Base-by-base conservation (phyloP, 2,888 invertebrate genomes). In the Ganaspis brasiliensis region DNA sequence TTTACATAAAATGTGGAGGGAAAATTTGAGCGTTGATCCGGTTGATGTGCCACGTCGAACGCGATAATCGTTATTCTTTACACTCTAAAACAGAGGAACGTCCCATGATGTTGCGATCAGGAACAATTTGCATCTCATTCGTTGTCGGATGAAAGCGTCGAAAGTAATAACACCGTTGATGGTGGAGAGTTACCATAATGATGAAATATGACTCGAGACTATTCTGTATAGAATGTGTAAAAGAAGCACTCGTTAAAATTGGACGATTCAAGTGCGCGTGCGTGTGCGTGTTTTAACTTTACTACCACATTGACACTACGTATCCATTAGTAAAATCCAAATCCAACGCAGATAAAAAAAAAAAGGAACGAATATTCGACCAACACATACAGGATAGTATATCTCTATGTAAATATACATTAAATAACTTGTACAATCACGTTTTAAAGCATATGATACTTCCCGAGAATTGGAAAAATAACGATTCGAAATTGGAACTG, bases 171-270 rank as follows among this genome's bases (percentile, higher is more conserved):
- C 40, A 37, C 16, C 45, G 45, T 9, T 49, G 26, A 21, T 16
- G 26, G 67, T 45, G 24, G 45, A 67, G 26, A 21, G 67, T 24
- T 24, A 24, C 45, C 26, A 67, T 49, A 67, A 67, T 67, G 24
- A 67, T 67, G 67, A 49, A 67, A 67, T 67, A 67, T 67, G 67
- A 67, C n/a, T 24, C 45, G 24, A 67, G 45, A 40, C 45, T 26
- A 67, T 45, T 24, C 14, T 24, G 26, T n/a, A 24, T n/a, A 26
- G 8, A 9, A 52, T 8, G 16, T n/a, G 16, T 21, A 24, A 19
- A 67, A 67, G 45, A 67, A 45, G 67, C 45, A 67, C 67, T 67
- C 67, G 45, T 45, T 49, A 45, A 67, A 67, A 67, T 67, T 67
- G 67, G 67, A 67, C 67, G 24, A n/a, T 67, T 67, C 5, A 40